Base-by-base conservation (phyloP, 2,888 invertebrate genomes). In the Drosophila recens region DNA sequence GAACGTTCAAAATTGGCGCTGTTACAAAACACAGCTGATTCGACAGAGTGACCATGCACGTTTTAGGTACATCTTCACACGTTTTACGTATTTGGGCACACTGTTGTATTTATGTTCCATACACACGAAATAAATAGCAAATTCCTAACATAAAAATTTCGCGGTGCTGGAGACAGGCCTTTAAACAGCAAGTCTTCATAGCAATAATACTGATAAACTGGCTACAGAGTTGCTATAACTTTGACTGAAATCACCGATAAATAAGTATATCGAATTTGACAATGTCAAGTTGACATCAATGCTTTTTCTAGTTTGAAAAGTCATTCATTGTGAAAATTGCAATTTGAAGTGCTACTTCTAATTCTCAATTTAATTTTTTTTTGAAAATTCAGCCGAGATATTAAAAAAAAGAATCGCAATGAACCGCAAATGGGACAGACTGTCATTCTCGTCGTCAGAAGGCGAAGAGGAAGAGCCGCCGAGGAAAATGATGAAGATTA, bases 301-400 rank as follows among this genome's bases (percentile, higher is more conserved):
- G 40, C 9, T 15, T 9, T 40, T 15, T 40, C n/a, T 15, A 9
- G 8, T 2, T 15, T 15, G 8, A 3, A 3, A 40, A 40, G 15
- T n/a, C n/a, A n/a, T n/a, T 40, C 40, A 40, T 40, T 40, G 40
- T 40, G 9, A 15, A 40, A 40, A 15, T 40, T 40, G 40, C 40
- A 40, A 15, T 40, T 0, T 3, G 4, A 15, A 15, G 9, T 40
- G 15, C 0, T 15, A 40, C 40, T 40, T 9, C 15, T 15, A 40
- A 15, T 15, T 40, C 15, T 38, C 4, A 27, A 5, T 27, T 5
- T 27, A 27, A 27, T 5, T 27, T 36, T 36, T 40, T 15, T 40
- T 38, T 15, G 8, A 40, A 40, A 15, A n/a, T 15, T 40, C 9
- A 40, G 8, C 1, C 3, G 3, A 40, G 11, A n/a, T 36, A 13